Evolutionary conservation across 2,888 invertebrate genomes (phyloP).

Genomic region (Chalcosyrphus nemorum): DNA sequence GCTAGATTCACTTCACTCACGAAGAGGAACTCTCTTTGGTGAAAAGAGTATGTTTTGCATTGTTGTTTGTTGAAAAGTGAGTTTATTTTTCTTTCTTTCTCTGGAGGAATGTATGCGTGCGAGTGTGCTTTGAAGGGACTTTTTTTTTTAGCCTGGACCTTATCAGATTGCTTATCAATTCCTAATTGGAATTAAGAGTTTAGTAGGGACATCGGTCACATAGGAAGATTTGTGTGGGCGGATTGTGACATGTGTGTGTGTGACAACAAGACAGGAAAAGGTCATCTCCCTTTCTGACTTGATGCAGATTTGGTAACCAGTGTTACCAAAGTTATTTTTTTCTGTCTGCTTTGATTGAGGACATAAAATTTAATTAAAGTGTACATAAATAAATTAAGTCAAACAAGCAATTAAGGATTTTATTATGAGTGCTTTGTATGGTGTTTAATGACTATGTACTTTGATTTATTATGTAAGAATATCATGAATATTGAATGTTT

Average conservation of each 20-base stretch:
- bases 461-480: background rate
- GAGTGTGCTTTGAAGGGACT: background rate
- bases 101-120: slow-evolving; percentile 1
- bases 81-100: background rate
- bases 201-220: background rate
- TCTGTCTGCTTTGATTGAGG: background rate
- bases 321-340: slow-evolving; percentile 10
- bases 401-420: background rate
- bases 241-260: background rate
- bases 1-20: background rate
- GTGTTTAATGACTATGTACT: background rate
- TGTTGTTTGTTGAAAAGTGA: slow-evolving; percentile 21
- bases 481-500: background rate
- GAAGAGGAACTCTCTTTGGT: background rate
- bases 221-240: background rate
- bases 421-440: background rate
- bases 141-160: slow-evolving; percentile 1
- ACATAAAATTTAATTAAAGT: background rate
- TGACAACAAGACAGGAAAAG: slow-evolving; percentile 19
- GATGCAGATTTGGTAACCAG: slow-evolving; percentile 17
- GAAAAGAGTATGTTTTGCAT: background rate
- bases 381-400: slow-evolving; percentile 1
- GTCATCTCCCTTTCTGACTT: slow-evolving; percentile 47
- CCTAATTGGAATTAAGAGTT: slow-evolving; percentile 8
- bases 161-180: slow-evolving; percentile 18